A percentile compares a stretch with the other conserved stretches of the same genome.
phyloP scores from a whole-genome alignment of 2,797 vertebrate species.

The Pseudomugil gertrudae region DNA sequence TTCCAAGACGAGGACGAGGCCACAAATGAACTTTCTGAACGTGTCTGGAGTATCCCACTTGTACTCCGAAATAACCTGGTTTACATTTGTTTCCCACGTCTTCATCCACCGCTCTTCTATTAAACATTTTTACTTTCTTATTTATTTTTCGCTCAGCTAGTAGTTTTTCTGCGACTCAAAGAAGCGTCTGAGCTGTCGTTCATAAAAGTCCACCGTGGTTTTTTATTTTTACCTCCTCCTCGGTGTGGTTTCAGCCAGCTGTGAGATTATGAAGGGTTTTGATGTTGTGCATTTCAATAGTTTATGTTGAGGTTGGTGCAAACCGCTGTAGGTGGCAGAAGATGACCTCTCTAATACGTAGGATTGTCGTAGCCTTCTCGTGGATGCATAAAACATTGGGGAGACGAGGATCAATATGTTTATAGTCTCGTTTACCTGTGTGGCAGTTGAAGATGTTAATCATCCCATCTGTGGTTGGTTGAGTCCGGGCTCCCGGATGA shows the following conservation, averaged over 20 bases:
- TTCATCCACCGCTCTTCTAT: slow-evolving; percentile 44
- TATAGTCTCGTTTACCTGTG: slow-evolving; percentile 44
- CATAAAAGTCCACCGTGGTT: slow-evolving; percentile 7
- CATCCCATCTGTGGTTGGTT: slow-evolving; percentile 24
- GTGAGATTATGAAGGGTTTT: slow-evolving; percentile 57
- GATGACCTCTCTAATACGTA: slow-evolving; percentile 38
- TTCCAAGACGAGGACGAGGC: slow-evolving; percentile 40
- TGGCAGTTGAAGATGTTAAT: slow-evolving; percentile 29
- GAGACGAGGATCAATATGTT: slow-evolving; percentile 35
- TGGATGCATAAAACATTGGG: slow-evolving; percentile 41
- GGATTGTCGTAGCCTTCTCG: slow-evolving; percentile 47
- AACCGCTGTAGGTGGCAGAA: slow-evolving; percentile 35
- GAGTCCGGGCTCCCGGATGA: slow-evolving; percentile 12
- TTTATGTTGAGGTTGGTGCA: slow-evolving; percentile 41
- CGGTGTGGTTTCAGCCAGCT: slow-evolving; percentile 55
- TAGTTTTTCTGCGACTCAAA: slow-evolving; percentile 51
- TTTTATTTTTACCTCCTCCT: slow-evolving; percentile 52
- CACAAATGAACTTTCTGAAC: slow-evolving; percentile 54
- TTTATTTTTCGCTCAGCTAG: slow-evolving; percentile 71
- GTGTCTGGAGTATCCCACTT: slow-evolving; percentile 34
- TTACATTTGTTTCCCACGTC: slow-evolving; percentile 57
- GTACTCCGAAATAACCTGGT: slow-evolving; percentile 60
- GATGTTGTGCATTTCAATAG: slow-evolving; percentile 51
- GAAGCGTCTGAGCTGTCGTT: slow-evolving; percentile 25
- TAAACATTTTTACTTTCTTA: slow-evolving; percentile 62